Conservation (phyloP, 2,113 vertebrate species). For the Sapajus apella region DNA sequence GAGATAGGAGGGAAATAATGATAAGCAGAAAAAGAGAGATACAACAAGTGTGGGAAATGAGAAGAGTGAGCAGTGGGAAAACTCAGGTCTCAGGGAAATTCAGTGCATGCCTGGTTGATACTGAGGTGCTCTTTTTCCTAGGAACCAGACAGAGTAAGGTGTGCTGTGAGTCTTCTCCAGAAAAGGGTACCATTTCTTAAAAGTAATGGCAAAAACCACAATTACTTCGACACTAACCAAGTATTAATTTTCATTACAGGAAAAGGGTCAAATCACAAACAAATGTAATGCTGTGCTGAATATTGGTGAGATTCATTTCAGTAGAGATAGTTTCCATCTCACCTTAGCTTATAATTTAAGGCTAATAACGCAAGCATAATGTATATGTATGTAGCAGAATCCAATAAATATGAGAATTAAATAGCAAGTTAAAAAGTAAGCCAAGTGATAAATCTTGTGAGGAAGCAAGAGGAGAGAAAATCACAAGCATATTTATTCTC, state of each 20-base stretch:
- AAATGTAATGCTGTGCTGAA: not conserved
- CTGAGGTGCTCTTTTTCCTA: not conserved
- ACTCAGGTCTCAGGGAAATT: not conserved
- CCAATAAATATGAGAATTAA: not conserved
- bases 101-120: not conserved
- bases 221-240: too few relatives aligned
- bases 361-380: not conserved
- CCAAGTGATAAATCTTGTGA: not conserved
- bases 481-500: not conserved
- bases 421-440: not conserved
- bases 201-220: too few relatives aligned
- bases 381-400: not conserved
- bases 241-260: not conserved
- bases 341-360: not conserved
- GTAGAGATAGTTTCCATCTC: not conserved
- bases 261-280: not conserved
- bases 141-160: not conserved
- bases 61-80: not conserved
- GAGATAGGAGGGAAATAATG: constrained; percentile 1
- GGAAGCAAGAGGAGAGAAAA: not conserved
- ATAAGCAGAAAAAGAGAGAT: not conserved
- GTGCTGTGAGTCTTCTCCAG: not conserved
- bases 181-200: not conserved
- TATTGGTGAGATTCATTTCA: not conserved
- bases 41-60: constrained; percentile 48